Conservation (phyloP, 2,888 invertebrate species). For the Spodoptera picta region DNA sequence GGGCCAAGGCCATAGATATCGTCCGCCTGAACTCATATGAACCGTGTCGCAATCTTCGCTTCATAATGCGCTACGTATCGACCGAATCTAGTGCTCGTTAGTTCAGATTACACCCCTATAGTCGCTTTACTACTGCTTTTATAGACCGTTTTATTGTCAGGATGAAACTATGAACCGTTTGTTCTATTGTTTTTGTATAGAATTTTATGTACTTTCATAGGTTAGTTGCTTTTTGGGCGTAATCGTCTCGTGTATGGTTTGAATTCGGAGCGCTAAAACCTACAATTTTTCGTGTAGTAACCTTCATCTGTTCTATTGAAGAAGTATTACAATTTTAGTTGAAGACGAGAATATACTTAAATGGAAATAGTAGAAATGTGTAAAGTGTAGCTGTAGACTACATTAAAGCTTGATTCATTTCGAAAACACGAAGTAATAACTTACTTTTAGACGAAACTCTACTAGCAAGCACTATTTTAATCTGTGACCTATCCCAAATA, state of each 20-base stretch:
- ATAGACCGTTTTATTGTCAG: slow-evolving; percentile 28
- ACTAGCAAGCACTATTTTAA: neutral
- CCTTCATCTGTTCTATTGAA: no score
- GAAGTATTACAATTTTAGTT: no score
- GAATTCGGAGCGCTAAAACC: no score
- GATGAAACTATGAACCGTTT: slow-evolving; percentile 12
- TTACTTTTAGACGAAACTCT: no score
- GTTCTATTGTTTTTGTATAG: neutral
- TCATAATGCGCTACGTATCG: slow-evolving; percentile 38
- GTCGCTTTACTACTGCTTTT: slow-evolving; percentile 26
- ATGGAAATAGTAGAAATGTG: no score
- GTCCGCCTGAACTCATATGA: slow-evolving; percentile 68
- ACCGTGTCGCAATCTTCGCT: slow-evolving; percentile 49
- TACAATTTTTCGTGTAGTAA: no score
- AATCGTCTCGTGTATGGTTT: no score
- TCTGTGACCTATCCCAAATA: slow-evolving; percentile 1
- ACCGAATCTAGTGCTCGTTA: slow-evolving; percentile 50
- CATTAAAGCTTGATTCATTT: no score
- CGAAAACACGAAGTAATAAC: no score
- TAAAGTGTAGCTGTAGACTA: no score
- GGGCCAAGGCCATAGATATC: slow-evolving; percentile 80
- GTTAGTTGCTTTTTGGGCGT: neutral
- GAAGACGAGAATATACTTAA: no score
- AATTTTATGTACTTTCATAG: neutral
- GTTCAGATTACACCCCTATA: slow-evolving; percentile 55